phyloP scores from a whole-genome alignment of 2,797 vertebrate species.

The Sebastes vulpes region DNA sequence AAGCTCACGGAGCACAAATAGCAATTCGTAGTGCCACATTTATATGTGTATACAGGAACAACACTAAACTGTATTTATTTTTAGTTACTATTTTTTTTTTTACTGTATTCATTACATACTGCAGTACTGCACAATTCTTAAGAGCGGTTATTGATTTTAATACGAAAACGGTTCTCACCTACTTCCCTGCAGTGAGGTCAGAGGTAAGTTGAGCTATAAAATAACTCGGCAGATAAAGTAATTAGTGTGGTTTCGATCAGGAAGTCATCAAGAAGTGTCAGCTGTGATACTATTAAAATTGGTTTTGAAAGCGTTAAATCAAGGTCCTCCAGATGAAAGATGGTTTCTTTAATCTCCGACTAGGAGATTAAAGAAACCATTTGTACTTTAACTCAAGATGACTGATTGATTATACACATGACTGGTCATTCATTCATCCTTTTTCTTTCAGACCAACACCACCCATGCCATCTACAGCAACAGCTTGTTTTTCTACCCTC shows the following conservation, averaged over 20 bases:
- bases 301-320: not conserved
- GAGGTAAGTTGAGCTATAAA: not conserved
- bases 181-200: not conserved
- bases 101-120: too few species aligned
- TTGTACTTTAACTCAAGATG: not conserved
- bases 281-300: not conserved
- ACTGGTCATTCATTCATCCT: not conserved
- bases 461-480: conserved; percentile 60
- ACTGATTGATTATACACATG: not conserved
- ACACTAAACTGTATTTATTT: too few species aligned
- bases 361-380: too few species aligned
- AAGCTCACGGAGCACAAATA: too few species aligned
- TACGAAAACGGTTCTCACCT: too few species aligned
- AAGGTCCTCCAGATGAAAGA: not conserved
- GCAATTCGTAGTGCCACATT: too few species aligned
- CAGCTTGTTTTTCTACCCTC: conserved; percentile 46
- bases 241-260: not conserved
- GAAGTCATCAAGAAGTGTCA: not conserved
- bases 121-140: too few species aligned
- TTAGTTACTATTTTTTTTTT: too few species aligned
- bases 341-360: not conserved
- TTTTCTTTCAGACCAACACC: conserved; percentile 49
- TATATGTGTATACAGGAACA: too few species aligned
- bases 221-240: not conserved
- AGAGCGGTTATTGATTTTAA: too few species aligned